Conservation (phyloP, 2,797 vertebrate genomes). For the Tragelaphus eurycerus region DNA sequence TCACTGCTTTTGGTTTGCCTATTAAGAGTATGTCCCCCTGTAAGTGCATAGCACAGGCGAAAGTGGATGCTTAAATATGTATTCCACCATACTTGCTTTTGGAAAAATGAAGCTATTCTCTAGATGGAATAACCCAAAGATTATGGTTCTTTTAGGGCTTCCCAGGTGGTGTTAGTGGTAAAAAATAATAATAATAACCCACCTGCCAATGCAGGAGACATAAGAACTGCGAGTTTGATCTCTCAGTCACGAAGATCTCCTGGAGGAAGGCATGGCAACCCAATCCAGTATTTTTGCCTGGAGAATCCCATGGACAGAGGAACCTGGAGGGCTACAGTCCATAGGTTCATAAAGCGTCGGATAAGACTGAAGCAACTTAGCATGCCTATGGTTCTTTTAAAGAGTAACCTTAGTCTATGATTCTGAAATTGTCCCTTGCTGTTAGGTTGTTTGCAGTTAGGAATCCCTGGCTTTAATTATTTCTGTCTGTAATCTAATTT, state of each 20-base stretch:
- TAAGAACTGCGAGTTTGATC: not conserved
- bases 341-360: not conserved
- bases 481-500: not conserved
- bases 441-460: not conserved
- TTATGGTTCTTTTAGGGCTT: not conserved
- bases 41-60: not conserved
- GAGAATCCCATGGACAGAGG: not conserved
- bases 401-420: not conserved
- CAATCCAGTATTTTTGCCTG: not conserved
- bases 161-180: not conserved
- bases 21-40: not conserved
- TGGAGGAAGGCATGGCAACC: not conserved
- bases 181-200: not conserved
- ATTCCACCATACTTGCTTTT: not conserved
- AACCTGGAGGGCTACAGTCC: not conserved
- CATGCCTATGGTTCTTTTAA: not conserved
- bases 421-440: not conserved
- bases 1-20: not conserved
- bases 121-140: not conserved
- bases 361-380: not conserved
- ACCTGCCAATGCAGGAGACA: not conserved
- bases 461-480: not conserved
- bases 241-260: not conserved
- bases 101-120: not conserved
- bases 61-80: not conserved